Evolutionary conservation across 1,140 invertebrate species (phyloP), one percentile per base, ranked within the genome.

Genomic region (Aphaenogaster floridana): DNA sequence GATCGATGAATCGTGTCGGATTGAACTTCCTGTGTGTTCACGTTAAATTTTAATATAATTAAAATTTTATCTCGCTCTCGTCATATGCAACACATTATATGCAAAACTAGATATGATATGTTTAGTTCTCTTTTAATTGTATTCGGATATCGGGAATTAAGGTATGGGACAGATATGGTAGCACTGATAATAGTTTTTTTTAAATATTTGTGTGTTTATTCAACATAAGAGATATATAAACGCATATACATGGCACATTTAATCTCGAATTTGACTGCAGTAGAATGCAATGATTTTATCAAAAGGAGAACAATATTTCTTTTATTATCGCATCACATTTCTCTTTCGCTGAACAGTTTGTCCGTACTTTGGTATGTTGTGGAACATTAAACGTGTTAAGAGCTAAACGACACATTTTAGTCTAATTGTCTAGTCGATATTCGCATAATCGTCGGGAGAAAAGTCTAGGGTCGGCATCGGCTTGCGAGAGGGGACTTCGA

Each of bases 401-500:
- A 21, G 8, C 59, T 57, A 42, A 71, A 63, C 8, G 34, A 61
- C 0, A 52, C 6, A 63, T 63, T 39, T 45, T 28, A 8, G 15
- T 34, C 48, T 57, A 71, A 57, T 45, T 15, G 8, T 48, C 28
- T 42, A 59, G 48, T 59, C 7, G 45, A n/a, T 11, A 13, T 5
- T 28, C 15, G 48, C 28, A 6, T 42, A 69, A 54, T 81, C 8
- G 45, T 81, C 8, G 45, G 28, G 79, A 61, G 39, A 69, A 45
- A 83, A 72, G 28, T 74, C 28, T 45, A 45, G 11, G 21, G 21
- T 48, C 36, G 54, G 42, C 39, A 66, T 21, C 50, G 4, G 21
- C 42, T 72, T 52, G 45, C 28, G 39, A 81, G 39, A 81, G 66
- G 36, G 66, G 52, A 83, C 28, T 72, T 80, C n/a, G 48, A 50